Percentiles rank a stretch among this genome's conserved stretches.
Conservation (phyloP, 2,888 invertebrate genomes). For the Tenthredo distinguenda region DNA sequence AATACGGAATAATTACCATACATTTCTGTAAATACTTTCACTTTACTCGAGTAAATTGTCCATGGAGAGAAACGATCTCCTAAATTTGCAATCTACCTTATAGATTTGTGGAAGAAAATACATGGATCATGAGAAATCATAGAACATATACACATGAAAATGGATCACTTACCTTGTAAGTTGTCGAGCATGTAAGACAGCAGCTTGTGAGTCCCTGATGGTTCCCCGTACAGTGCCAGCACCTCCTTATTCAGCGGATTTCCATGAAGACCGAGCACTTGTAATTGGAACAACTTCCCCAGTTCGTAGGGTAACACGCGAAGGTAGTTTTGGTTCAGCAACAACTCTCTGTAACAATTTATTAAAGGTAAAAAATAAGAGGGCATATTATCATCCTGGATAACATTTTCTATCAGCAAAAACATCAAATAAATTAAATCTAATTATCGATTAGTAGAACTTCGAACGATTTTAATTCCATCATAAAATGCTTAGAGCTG, state of each 20-base stretch:
- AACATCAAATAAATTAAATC: background rate
- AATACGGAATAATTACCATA: too few relatives aligned
- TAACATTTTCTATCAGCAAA: background rate
- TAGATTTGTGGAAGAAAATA: background rate
- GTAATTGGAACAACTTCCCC: slow-evolving; percentile 97
- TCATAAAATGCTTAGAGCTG: background rate
- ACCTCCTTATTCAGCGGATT: slow-evolving; percentile 97
- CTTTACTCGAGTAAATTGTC: background rate
- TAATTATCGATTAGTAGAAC: background rate
- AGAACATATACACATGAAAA: background rate
- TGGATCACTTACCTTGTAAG: slow-evolving; percentile 88
- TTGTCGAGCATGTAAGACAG: slow-evolving; percentile 97
- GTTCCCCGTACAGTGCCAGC: slow-evolving; percentile 94
- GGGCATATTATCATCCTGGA: background rate
- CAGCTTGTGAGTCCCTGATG: slow-evolving; percentile 96
- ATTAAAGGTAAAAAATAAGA: slow-evolving; percentile 52
- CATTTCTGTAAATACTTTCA: too few relatives aligned
- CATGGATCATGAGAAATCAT: background rate
- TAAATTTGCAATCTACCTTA: background rate
- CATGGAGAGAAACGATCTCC: background rate
- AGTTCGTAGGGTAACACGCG: slow-evolving; percentile 97
- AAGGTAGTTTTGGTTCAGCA: slow-evolving; percentile 96
- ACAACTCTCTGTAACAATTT: slow-evolving; percentile 88
- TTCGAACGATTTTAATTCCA: background rate
- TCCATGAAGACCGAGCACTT: slow-evolving; percentile 94